Base-by-base conservation (phyloP, 2,888 invertebrate species). In the Meteorus cinctellus region DNA sequence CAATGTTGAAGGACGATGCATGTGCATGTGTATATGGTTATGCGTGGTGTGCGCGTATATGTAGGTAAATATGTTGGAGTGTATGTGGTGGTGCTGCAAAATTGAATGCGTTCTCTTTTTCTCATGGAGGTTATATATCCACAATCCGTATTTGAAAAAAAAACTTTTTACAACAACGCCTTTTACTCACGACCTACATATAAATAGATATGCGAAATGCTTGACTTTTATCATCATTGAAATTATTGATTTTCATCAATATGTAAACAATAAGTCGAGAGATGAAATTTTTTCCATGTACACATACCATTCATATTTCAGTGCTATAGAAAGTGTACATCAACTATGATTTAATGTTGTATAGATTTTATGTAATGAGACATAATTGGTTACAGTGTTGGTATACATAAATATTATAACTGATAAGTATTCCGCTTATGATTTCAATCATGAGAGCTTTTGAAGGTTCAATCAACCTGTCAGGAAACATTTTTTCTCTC, bases 21-120 rank as follows among this genome's bases (percentile, higher is more conserved):
- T 74, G 79, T 79, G 77, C 77, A 72, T 74, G n/a, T 72, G 60
- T 68, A 66, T 77, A 75, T 41, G 41, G 2, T 41, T 41, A 41
- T 79, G 77, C 75, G 77, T 72, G 45, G 74, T 67, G 12, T 59
- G 72, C 62, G 45, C 75, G 62, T 62, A 59, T 65, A 59, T 65
- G 65, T 36, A 41, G 41, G 65, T 41, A 5, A 73, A 34, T 34
- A 31, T 60, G 55, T 59, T 41, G 8, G 1, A 6, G 41, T 10
- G 65, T 70, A 55, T 66, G 51, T 70, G 78, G 29, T 45, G 60
- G 29, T 45, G 60, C 36, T 81, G 81, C 79, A 80, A 81, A 82
- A 82, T 82, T 82, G 81, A 83, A 81, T 55, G 81, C 81, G 81
- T 82, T 82, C 80, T 80, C 79, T 78, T 78, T 70, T 71, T 78